Conservation (phyloP, 1,140 invertebrate genomes). For the Hestina assimilis region DNA sequence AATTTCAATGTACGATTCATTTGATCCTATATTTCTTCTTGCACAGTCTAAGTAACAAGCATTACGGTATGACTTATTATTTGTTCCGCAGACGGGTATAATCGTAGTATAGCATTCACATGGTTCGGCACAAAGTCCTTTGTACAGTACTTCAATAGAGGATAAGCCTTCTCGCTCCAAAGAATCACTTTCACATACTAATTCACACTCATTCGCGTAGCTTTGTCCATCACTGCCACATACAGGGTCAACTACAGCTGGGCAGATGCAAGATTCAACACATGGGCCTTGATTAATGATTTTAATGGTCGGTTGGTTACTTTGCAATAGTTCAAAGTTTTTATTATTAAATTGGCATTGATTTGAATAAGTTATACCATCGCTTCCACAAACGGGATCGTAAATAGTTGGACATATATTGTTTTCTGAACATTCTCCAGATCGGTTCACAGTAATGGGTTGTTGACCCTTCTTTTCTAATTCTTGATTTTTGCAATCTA, state of each 20-base stretch:
- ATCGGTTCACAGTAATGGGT: conserved; percentile 4
- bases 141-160: conserved; percentile 11
- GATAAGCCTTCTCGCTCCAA: conserved; percentile 21
- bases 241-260: conserved; percentile 18
- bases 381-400: conserved; percentile 32
- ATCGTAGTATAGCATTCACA: conserved; percentile 23
- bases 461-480: conserved; percentile 5
- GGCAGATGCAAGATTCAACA: conserved; percentile 7
- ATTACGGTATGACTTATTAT: conserved; percentile 88
- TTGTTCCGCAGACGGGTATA: conserved; percentile 85
- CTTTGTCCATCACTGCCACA: conserved; percentile 38
- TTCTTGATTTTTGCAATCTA: conserved; percentile 40
- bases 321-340: conserved; percentile 17
- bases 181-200: conserved; percentile 28
- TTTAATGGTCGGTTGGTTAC: background rate
- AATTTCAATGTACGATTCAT: conserved; percentile 63
- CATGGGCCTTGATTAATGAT: conserved; percentile 27
- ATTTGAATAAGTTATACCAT: conserved; percentile 30
- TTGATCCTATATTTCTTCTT: conserved; percentile 7
- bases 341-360: conserved; percentile 21
- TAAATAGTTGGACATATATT: conserved; percentile 21
- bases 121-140: conserved; percentile 21
- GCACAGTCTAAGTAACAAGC: conserved; percentile 44
- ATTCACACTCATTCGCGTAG: conserved; percentile 33
- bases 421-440: conserved; percentile 17